Conservation (phyloP, 2,113 vertebrate genomes). For the Neodon shergylaensis region DNA sequence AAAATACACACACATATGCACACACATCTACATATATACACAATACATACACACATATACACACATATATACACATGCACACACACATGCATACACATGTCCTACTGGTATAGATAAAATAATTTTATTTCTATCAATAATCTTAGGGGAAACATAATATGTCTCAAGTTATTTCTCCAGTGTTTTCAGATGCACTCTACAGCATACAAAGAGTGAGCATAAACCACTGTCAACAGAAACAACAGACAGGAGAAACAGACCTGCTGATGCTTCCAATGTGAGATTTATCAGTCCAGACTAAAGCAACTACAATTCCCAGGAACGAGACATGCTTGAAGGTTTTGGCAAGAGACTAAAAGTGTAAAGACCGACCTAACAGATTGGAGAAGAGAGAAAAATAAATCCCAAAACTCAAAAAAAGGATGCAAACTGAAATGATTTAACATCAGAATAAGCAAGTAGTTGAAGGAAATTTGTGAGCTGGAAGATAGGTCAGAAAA, state of each 20-base stretch:
- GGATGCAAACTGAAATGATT: not conserved
- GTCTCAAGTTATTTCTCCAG: not conserved
- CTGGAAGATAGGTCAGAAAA: not conserved
- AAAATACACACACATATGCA: not conserved
- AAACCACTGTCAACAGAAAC: not conserved
- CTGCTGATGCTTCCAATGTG: not conserved
- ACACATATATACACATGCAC: not conserved
- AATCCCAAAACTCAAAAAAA: slow-evolving; percentile 3
- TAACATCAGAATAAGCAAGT: not conserved
- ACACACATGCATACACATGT: not conserved
- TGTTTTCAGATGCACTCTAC: not conserved
- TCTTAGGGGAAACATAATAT: not conserved
- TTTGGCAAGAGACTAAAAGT: not conserved
- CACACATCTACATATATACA: no score
- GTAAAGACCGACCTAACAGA: not conserved
- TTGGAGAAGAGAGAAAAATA: not conserved
- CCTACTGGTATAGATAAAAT: slow-evolving; percentile 7
- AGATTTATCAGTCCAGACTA: not conserved
- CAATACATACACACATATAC: no score
- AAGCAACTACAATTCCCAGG: not conserved
- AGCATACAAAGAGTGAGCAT: not conserved
- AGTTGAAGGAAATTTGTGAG: not conserved
- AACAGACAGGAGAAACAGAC: not conserved
- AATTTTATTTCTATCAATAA: not conserved
- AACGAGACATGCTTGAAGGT: not conserved